Evolutionary conservation across 2,888 invertebrate species (phyloP), one percentile per base, ranked within the genome.

Genomic region (Platypus cylindrus): DNA sequence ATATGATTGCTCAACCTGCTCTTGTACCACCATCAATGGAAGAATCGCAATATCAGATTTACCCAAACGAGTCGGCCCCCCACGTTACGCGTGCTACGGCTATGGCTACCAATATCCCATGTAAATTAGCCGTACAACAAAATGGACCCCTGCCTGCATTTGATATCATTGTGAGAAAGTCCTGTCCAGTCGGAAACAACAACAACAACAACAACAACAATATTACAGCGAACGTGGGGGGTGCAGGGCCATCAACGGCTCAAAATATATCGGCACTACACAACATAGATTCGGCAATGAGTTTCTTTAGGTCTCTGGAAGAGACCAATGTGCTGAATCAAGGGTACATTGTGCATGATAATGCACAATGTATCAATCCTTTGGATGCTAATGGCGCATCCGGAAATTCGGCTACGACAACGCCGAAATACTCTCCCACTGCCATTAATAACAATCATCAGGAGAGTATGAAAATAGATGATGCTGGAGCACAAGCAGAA

Each of bases 41-140:
- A 50, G 52, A 48, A 52, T 51, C 44, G 46, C 60, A 60, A 45
- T 73, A 55, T 41, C 60, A 59, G 76, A 73, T 64, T 65, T 78
- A 79, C 79, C 80, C 79, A 80, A 80, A 79, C 79, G 79, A 69
- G 73, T 75, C 73, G 75, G 77, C 79, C 80, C 80, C 80, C 78
- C 78, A 78, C 78, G 78, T 77, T 78, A 76, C 71, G 74, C 53
- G 56, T 52, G 71, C 70, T 76, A 76, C 68, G 71, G 73, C 70
- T 76, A 67, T 58, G 67, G 68, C 57, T 68, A 67, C 52, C 66
- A 80, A 70, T 78, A 81, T n/a, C n/a, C n/a, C n/a, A n/a, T n/a
- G n/a, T n/a, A n/a, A n/a, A n/a, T n/a, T n/a, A n/a, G n/a, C n/a
- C n/a, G n/a, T n/a, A n/a, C n/a, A n/a, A n/a, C n/a, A n/a, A n/a